Evolutionary conservation across 92 coral and sea anemone species (phyloP).

Genomic region (Micromussa lordhowensis): DNA sequence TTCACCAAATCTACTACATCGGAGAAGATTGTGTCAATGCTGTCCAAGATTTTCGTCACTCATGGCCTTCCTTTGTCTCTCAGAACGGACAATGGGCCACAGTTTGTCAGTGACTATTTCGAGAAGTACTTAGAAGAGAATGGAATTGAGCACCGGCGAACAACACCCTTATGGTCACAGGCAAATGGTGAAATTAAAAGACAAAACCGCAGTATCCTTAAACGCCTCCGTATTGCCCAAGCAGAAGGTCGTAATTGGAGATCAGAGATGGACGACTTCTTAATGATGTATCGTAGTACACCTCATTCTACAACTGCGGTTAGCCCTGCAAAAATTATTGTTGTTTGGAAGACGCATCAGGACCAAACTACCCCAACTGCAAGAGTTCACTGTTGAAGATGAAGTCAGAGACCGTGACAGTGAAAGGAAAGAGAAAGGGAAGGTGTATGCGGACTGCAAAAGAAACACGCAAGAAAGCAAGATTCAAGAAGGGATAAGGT

Average conservation of each 20-base stretch:
- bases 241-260: slow-evolving; percentile 51
- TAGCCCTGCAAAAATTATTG: slow-evolving; percentile 12
- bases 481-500: too few species aligned
- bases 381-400: too few species aligned
- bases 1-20: too few species aligned
- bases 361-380: not conserved
- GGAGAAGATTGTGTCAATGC: too few species aligned
- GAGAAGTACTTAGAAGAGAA: slow-evolving; percentile 29
- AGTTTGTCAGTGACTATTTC: slow-evolving; percentile 37
- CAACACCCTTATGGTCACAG: slow-evolving; percentile 48
- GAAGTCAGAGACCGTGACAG: too few species aligned
- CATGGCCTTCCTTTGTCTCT: not conserved
- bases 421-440: too few species aligned
- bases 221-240: slow-evolving; percentile 48
- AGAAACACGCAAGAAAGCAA: too few species aligned
- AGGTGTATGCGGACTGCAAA: too few species aligned
- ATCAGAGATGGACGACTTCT: slow-evolving; percentile 22
- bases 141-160: slow-evolving; percentile 49
- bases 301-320: slow-evolving; percentile 28
- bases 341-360: not conserved
- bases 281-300: slow-evolving; percentile 23
- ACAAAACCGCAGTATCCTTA: too few species aligned
- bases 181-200: too few species aligned
- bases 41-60: too few species aligned
- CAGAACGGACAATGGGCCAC: slow-evolving; percentile 38